phyloP scores from a whole-genome alignment of 2,113 vertebrate species.

The Alouatta palliata region DNA sequence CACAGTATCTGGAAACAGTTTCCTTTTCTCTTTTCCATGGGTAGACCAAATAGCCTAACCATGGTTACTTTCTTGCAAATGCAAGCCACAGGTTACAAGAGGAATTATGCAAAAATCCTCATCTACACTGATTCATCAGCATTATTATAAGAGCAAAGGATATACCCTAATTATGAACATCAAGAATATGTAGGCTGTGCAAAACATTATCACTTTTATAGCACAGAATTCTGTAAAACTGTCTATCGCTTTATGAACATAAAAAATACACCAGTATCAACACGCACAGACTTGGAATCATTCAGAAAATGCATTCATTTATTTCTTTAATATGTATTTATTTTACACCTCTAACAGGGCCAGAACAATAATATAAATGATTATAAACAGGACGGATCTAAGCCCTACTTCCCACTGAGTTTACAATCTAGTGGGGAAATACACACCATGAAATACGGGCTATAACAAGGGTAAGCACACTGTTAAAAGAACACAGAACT shows the following conservation, averaged over 20 bases:
- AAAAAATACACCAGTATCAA: background rate
- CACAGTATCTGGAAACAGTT: background rate
- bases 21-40: background rate
- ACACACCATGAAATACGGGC: background rate
- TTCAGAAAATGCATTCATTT: slow-evolving; percentile 1
- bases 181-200: background rate
- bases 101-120: background rate
- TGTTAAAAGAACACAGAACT: background rate
- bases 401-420: background rate
- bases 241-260: background rate
- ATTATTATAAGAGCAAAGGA: background rate
- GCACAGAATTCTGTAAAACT: background rate
- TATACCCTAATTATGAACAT: background rate
- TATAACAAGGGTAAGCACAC: background rate
- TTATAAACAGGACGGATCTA: background rate
- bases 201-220: slow-evolving; percentile 24
- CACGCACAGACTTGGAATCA: background rate
- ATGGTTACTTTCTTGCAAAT: slow-evolving; percentile 26
- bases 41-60: slow-evolving; percentile 12
- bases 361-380: background rate
- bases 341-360: background rate
- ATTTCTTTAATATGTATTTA: slow-evolving; percentile 29
- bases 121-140: background rate
- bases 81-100: background rate
- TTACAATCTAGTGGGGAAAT: background rate